Conservation (phyloP, 2,113 vertebrate genomes). For the Myotis brandtii region DNA sequence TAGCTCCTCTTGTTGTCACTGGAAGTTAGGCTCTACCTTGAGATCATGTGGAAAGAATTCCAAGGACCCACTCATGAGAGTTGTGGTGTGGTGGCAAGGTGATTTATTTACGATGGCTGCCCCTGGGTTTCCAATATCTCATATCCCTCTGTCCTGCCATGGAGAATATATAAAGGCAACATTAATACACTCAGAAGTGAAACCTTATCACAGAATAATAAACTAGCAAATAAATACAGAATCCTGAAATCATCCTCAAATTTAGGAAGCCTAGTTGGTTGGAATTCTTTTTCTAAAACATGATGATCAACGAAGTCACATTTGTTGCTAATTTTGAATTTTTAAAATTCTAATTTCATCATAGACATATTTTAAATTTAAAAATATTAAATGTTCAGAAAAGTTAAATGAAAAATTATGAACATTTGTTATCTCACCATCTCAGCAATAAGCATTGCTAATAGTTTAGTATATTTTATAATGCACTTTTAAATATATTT, state of each 20-base stretch:
- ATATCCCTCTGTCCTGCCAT: neutral
- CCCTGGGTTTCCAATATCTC: neutral
- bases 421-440: neutral
- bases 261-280: neutral
- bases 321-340: neutral
- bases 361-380: neutral
- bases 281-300: neutral
- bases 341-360: neutral
- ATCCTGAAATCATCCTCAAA: neutral
- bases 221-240: neutral
- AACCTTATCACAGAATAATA: neutral
- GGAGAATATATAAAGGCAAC: neutral
- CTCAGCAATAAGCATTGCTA: neutral
- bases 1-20: neutral
- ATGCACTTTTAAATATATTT: neutral
- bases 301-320: neutral
- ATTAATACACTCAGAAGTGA: neutral
- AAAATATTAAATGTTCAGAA: neutral
- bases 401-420: neutral
- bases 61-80: neutral
- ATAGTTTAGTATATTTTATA: neutral
- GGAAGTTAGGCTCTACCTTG: neutral
- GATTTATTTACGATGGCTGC: neutral
- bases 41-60: neutral
- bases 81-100: neutral